Percentiles rank a stretch among this genome's conserved stretches.
These are phyloP conservation scores for Apodemus agrarius DNA, from an alignment of 2,797 vertebrate species.

Conservation along the genomic window DNA sequence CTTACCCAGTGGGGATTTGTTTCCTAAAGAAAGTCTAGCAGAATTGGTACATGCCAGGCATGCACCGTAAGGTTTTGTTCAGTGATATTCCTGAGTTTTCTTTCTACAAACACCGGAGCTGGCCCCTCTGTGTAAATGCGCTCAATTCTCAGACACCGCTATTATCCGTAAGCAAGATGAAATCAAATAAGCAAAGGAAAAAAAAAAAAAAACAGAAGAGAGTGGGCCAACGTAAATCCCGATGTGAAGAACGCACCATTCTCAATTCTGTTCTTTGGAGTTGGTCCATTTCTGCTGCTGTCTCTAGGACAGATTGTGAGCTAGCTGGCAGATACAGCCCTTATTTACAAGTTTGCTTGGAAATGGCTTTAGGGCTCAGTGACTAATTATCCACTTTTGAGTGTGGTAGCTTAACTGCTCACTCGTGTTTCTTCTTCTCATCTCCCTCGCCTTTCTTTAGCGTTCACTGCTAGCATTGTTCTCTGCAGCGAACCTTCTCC, in stretches of 20 bases:
- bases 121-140: not conserved
- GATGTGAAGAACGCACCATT: constrained; percentile 21
- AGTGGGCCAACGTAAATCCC: not conserved
- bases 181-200: constrained; percentile 36
- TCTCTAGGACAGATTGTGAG: constrained; percentile 48
- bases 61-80: constrained; percentile 34
- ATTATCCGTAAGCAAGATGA: not conserved
- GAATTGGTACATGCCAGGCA: not conserved
- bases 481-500: constrained; percentile 13
- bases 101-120: not conserved
- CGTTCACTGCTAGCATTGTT: constrained; percentile 43
- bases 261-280: constrained; percentile 42
- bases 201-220: not conserved
- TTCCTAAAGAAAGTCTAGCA: not conserved
- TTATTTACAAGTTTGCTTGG: constrained; percentile 38
- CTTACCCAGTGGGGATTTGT: not conserved
- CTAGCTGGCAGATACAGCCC: constrained; percentile 29
- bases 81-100: constrained; percentile 33
- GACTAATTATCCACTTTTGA: constrained; percentile 36
- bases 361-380: not conserved
- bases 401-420: not conserved
- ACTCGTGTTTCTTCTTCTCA: not conserved
- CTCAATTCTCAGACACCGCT: not conserved
- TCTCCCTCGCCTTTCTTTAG: not conserved
- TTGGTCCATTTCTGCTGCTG: constrained; percentile 37